Evolutionary conservation across 2,113 vertebrate genomes (phyloP), one percentile per base, ranked within the genome.

Genomic region (Pelvicachromis taeniatus): DNA sequence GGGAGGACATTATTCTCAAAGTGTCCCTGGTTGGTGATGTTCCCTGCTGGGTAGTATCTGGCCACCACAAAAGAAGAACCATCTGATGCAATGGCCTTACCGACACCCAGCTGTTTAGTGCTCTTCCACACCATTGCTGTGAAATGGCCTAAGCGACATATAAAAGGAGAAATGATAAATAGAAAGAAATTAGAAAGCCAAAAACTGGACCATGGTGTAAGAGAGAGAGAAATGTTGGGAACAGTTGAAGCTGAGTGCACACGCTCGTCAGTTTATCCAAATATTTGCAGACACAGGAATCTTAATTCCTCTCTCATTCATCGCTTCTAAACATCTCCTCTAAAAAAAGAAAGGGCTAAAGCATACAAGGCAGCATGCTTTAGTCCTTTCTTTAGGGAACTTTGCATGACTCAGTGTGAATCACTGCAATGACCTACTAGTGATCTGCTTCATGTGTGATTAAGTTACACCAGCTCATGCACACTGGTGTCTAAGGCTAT

Each of bases 61-160:
- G 98, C 98, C 75, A 99, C 99, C 73, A 99, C 98, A 75, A 99
- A 99, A 0, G 98, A 97, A 56, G 98, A 99, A 12, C 99, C 98
- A 0, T 99, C 98, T 1, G 96, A 97, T 7, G 97, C 97, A 7
- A 95, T 94, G 2, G 98, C 97, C 90, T 99, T 98, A 23, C 99
- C 98, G 0, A 99, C 97, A 2, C 98, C 99, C 91, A 99, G 95
- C 93, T 96, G 97, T 91, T 96, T 97, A 4, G 95, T 98, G 87
- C 92, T 97, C 93, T 98, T 99, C 98, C 99, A 99, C 16, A 99
- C 97, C 97, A 99, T 99, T 35, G 98, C 98, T 33, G 99, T 99
- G 91, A 99, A 99, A 92, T 99, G 99, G 63, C 99, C 99, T 99
- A 87, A 38, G 83, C 55, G 40, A 82, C n/a, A 70, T 33, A 38